Conservation (phyloP, 1,140 invertebrate species). For the Arion vulgaris region DNA sequence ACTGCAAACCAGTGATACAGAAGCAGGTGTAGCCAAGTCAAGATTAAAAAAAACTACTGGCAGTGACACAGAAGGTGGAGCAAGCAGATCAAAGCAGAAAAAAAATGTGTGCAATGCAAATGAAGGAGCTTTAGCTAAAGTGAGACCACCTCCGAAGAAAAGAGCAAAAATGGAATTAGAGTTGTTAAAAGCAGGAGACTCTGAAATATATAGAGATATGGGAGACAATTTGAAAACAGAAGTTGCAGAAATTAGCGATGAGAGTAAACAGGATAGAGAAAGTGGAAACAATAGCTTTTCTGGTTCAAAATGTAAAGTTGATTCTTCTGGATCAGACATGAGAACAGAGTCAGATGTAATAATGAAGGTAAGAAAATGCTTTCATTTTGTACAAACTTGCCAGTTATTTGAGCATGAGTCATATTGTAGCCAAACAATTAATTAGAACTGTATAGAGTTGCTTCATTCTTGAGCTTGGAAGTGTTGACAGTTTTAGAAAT, state of each 20-base stretch:
- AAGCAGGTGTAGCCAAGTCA: not conserved
- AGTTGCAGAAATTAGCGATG: not conserved
- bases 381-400: too few relatives aligned
- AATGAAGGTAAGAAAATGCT: too few relatives aligned
- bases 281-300: not conserved
- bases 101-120: not conserved
- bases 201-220: slow-evolving; percentile 28
- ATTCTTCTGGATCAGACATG: not conserved
- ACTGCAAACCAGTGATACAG: not conserved
- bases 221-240: slow-evolving; percentile 31
- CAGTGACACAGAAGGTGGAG: slow-evolving; percentile 30
- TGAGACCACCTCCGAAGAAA: slow-evolving; percentile 66
- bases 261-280: not conserved
- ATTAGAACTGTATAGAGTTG: too few relatives aligned
- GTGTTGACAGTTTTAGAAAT: too few relatives aligned
- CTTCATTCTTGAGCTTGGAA: too few relatives aligned
- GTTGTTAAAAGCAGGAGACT: slow-evolving; percentile 43
- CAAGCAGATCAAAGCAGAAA: not conserved
- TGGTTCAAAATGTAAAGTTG: not conserved
- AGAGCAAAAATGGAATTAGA: slow-evolving; percentile 60
- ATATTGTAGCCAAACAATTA: too few relatives aligned
- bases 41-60: slow-evolving; percentile 20
- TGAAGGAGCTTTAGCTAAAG: slow-evolving; percentile 6
- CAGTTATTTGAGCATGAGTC: too few relatives aligned
- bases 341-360: too few relatives aligned